These are phyloP conservation scores for Fundulus diaphanus DNA, from an alignment of 2,797 vertebrate species.

Conservation along the genomic window DNA sequence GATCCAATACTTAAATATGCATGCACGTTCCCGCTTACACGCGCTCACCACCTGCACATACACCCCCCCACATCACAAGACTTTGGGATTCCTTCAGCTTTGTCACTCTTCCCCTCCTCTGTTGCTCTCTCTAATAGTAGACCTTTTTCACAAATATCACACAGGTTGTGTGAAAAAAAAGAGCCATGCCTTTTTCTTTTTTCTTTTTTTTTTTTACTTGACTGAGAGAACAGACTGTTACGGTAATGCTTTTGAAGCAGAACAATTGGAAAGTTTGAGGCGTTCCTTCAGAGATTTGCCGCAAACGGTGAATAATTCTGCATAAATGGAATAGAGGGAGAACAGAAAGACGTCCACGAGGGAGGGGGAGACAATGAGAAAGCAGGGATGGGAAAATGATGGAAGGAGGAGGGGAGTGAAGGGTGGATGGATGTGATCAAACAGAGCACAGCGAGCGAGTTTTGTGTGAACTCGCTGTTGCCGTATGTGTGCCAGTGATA, in stretches of 20 bases:
- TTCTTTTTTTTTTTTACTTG: conserved; percentile 22
- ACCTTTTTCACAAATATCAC: conserved; percentile 57
- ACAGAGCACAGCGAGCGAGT: conserved; percentile 61
- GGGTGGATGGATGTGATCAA: conserved; percentile 67
- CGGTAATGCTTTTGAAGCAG: conserved; percentile 69
- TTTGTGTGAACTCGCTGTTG: conserved; percentile 55
- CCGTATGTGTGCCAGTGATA: conserved; percentile 24
- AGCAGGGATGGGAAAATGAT: conserved; percentile 25
- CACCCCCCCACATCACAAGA: conserved; percentile 8
- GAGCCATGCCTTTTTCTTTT: conserved; percentile 38
- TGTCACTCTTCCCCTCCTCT: conserved; percentile 25
- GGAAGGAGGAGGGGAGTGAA: conserved; percentile 18
- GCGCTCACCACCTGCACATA: conserved; percentile 1
- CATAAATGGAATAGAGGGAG: conserved; percentile 68
- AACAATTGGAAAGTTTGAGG: conserved; percentile 68
- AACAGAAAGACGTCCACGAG: conserved; percentile 56
- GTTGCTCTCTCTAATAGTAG: conserved; percentile 43
- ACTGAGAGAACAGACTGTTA: conserved; percentile 59
- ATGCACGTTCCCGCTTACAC: background rate
- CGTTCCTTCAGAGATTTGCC: conserved; percentile 65
- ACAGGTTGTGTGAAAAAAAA: conserved; percentile 45
- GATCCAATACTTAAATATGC: conserved; percentile 24
- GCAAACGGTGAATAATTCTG: conserved; percentile 75
- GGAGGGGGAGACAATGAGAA: conserved; percentile 35
- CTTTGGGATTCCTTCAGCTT: conserved; percentile 28